A percentile compares a stretch with the other conserved stretches of the same genome.
Conservation (phyloP, 1,140 invertebrate genomes). For the Caenorhabditis inopinata region DNA sequence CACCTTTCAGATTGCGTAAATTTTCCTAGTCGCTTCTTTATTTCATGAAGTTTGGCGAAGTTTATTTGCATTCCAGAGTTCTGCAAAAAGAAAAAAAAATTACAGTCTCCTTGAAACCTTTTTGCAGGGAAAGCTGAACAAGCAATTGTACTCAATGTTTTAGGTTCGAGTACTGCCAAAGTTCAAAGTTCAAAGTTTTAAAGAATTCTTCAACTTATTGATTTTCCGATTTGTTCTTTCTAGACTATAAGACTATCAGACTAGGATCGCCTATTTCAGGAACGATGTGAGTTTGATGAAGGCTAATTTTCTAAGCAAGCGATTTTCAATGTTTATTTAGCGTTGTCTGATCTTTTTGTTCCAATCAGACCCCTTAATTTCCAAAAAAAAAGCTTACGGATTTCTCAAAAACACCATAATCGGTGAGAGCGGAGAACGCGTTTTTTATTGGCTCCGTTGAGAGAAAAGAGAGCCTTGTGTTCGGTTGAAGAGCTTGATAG, state of each 20-base stretch:
- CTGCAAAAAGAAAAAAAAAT: not conserved
- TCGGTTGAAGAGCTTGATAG: conserved; percentile 10
- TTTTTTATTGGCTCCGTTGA: conserved; percentile 39
- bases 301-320: too few species aligned
- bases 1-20: not conserved
- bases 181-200: too few species aligned
- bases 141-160: not conserved
- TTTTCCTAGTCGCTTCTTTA: not conserved
- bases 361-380: not conserved
- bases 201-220: too few species aligned
- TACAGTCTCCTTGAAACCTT: not conserved
- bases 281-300: too few species aligned
- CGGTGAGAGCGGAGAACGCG: not conserved
- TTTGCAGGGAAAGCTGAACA: not conserved
- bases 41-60: not conserved
- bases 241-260: too few species aligned
- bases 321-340: too few species aligned
- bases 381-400: not conserved
- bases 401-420: conserved; percentile 2
- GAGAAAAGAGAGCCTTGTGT: conserved; percentile 12
- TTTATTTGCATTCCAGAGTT: not conserved
- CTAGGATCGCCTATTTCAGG: too few species aligned
- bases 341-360: too few species aligned
- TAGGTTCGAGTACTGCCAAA: not conserved
- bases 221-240: too few species aligned